phyloP scores from a whole-genome alignment of 1,140 invertebrate species.

The Brachionus paranguensis region DNA sequence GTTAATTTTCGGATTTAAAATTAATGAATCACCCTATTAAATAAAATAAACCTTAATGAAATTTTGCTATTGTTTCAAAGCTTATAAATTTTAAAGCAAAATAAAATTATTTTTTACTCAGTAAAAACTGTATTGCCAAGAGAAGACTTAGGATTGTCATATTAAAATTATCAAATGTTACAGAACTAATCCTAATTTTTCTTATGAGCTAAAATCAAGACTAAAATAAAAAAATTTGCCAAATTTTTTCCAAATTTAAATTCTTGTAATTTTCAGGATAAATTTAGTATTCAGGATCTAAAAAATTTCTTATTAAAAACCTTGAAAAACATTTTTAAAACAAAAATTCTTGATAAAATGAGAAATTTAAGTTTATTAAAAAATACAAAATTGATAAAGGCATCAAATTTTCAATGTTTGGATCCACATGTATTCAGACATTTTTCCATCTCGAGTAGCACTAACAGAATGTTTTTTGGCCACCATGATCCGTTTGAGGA shows the following conservation, averaged over 20 bases:
- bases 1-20: not conserved
- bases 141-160: not conserved
- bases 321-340: not conserved
- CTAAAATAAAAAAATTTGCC: not conserved
- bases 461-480: not conserved
- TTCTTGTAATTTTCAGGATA: not conserved
- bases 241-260: slow-evolving; percentile 7
- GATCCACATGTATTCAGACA: not conserved
- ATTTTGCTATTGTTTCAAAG: not conserved
- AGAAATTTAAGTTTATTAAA: not conserved
- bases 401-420: not conserved
- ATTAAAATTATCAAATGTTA: not conserved
- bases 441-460: not conserved
- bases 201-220: not conserved
- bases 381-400: not conserved
- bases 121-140: not conserved
- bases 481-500: not conserved
- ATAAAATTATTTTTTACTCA: slow-evolving; percentile 8
- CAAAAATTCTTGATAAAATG: not conserved
- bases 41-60: not conserved
- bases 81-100: not conserved
- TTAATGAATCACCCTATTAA: not conserved
- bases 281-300: not conserved
- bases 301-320: not conserved
- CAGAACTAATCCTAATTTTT: not conserved